Evolutionary conservation across 2,113 vertebrate species (phyloP).

Genomic region (Zosterops hypoxanthus): DNA sequence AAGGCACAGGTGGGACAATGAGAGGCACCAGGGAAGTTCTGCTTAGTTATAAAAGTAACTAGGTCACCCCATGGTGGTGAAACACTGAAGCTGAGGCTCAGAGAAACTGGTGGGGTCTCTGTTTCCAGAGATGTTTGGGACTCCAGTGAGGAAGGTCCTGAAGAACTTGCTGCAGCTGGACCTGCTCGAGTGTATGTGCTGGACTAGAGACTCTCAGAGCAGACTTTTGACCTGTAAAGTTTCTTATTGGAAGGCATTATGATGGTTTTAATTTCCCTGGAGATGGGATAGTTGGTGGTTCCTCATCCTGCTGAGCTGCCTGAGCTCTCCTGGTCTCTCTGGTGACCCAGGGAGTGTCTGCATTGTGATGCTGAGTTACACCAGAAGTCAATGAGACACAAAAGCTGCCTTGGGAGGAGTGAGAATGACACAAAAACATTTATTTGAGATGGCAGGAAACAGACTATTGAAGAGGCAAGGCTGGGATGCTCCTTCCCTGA

Average conservation of each 20-base stretch:
- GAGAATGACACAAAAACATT: neutral
- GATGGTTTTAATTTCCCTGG: neutral
- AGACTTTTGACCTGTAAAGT: neutral
- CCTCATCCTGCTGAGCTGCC: neutral
- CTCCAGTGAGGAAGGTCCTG: neutral
- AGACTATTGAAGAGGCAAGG: neutral
- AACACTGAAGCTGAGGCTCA: neutral
- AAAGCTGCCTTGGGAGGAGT: neutral
- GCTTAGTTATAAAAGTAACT: neutral
- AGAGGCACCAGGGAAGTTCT: neutral
- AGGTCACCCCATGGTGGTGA: neutral
- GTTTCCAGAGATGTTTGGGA: neutral
- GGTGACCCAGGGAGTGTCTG: neutral
- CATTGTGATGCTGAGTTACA: accelerated
- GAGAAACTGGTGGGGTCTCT: neutral
- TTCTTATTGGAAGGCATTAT: neutral
- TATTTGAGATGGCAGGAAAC: neutral
- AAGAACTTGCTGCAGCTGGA: neutral
- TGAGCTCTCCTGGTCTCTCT: neutral
- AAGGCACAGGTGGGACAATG: accelerated
- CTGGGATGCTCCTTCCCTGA: neutral
- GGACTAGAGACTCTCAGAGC: neutral
- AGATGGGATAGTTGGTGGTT: neutral
- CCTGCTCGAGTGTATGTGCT: neutral
- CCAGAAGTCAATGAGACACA: neutral